These are phyloP conservation scores for Eledone cirrhosa DNA, from an alignment of 2,888 invertebrate species.

Conservation along the genomic window DNA sequence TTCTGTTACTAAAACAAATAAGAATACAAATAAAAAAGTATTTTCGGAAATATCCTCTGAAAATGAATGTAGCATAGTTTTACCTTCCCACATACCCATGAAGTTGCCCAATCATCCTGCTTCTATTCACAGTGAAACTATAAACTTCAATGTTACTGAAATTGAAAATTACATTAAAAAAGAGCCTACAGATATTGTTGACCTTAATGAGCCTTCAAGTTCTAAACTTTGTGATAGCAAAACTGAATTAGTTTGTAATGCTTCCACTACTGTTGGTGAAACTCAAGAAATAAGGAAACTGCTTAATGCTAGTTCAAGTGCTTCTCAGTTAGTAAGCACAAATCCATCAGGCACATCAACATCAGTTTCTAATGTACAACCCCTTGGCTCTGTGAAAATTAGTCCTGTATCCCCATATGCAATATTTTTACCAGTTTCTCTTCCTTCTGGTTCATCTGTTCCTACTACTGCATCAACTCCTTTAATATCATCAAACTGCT, in stretches of 20 bases:
- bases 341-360: no score
- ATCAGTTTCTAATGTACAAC: no score
- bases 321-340: not conserved
- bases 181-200: conserved; percentile 16
- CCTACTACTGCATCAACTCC: not conserved
- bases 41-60: no score
- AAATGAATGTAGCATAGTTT: no score
- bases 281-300: conserved; percentile 13
- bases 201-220: not conserved
- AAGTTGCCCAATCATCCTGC: no score
- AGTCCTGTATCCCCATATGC: not conserved
- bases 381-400: no score
- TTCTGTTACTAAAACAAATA: no score
- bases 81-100: no score
- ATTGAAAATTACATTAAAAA: conserved; percentile 19
- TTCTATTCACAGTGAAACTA: no score
- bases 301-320: conserved; percentile 1
- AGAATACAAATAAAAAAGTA: no score
- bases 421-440: conserved; percentile 21
- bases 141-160: not conserved
- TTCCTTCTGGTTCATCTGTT: conserved; percentile 8
- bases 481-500: conserved; percentile 1
- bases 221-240: conserved; percentile 29
- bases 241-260: conserved; percentile 37
- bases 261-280: not conserved